These are phyloP conservation scores for Porites divaricata DNA, from an alignment of 92 coral and sea anemone genomes.

Conservation along the genomic window DNA sequence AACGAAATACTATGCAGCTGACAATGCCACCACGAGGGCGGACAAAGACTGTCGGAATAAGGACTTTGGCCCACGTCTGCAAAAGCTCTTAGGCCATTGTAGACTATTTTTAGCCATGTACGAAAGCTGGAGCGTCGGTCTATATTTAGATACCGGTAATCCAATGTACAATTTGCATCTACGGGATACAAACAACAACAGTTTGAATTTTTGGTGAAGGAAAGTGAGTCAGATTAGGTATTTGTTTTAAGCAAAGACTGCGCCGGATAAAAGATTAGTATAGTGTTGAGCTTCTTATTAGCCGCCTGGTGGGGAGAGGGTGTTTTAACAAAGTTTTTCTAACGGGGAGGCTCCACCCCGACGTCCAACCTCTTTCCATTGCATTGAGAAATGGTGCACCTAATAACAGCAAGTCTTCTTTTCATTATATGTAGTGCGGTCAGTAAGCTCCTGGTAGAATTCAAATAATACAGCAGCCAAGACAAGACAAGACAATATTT, in stretches of 20 bases:
- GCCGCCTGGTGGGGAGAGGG: too few relatives aligned
- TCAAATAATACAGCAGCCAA: too few relatives aligned
- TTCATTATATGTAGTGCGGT: too few relatives aligned
- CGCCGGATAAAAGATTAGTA: constrained; percentile 12
- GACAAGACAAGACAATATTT: too few relatives aligned
- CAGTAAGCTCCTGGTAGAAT: too few relatives aligned
- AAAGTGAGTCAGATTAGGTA: too few relatives aligned
- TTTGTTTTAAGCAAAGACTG: neutral
- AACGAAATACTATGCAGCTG: neutral
- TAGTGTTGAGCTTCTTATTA: too few relatives aligned
- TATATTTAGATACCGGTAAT: constrained; percentile 24
- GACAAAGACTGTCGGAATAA: neutral
- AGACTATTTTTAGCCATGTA: constrained; percentile 19
- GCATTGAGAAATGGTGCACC: too few relatives aligned
- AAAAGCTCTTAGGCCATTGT: neutral
- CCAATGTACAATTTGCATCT: neutral
- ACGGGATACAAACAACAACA: neutral
- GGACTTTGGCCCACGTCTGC: neutral
- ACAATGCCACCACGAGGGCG: neutral
- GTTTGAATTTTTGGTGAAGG: neutral
- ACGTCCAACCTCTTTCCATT: too few relatives aligned
- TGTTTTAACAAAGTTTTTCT: too few relatives aligned
- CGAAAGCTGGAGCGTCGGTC: neutral
- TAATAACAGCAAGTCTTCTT: too few relatives aligned
- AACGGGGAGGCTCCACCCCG: too few relatives aligned